These are phyloP conservation scores for Phaenicophaeus curvirostris DNA, from an alignment of 2,797 vertebrate species.

Conservation along the genomic window DNA sequence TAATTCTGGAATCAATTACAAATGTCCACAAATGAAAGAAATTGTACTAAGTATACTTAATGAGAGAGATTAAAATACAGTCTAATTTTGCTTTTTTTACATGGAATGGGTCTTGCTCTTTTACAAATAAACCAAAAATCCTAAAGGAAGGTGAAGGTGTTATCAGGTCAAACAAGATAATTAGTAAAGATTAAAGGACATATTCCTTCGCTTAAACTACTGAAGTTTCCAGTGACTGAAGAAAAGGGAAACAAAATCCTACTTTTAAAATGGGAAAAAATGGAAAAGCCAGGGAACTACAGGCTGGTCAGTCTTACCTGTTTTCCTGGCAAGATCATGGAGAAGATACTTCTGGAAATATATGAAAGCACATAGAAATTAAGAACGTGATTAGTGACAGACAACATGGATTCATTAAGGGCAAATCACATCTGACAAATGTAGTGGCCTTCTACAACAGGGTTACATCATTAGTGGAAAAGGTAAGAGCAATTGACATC, in stretches of 20 bases:
- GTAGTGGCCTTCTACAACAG: not conserved
- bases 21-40: not conserved
- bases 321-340: not conserved
- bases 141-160: not conserved
- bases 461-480: not conserved
- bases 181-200: not conserved
- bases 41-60: not conserved
- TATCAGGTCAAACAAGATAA: not conserved
- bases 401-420: not conserved
- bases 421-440: not conserved
- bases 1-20: not conserved
- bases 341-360: not conserved
- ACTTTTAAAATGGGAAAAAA: not conserved
- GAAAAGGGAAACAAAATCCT: not conserved
- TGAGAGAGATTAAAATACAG: not conserved
- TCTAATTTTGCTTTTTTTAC: not conserved
- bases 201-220: not conserved
- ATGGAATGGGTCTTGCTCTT: not conserved
- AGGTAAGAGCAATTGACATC: not conserved
- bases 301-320: not conserved
- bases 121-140: not conserved
- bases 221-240: not conserved
- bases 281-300: not conserved
- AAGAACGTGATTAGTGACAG: not conserved
- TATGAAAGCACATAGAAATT: not conserved